Evolutionary conservation across 2,888 invertebrate genomes (phyloP), one percentile per base, ranked within the genome.

Genomic region (Oegoconia quadripuncta): DNA sequence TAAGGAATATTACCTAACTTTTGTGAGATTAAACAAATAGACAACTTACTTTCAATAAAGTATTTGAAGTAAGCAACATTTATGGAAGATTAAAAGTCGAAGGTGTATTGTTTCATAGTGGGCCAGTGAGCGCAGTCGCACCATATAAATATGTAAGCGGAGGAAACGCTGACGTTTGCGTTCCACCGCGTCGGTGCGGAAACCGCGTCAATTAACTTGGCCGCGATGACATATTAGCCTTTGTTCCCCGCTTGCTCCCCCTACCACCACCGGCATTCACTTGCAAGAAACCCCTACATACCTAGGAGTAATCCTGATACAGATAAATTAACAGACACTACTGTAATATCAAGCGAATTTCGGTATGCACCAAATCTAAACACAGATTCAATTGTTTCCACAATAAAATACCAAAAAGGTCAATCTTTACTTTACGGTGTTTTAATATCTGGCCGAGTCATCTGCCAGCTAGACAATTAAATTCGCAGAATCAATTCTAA

Each of bases 181-280:
- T 82, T 80, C 78, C 79, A 71, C 78, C 70, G 76, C 75, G 72
- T 71, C 70, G 74, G 70, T 74, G 63, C 86, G 86, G 86, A 86
- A 86, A 78, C 83, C 78, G 75, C 83, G 86, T 86, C 86, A 86
- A 86, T 87, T 87, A 86, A 83, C 79, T 81, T 74, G 73, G 69
- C 72, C 72, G 59, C 77, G 75, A 83, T 86, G 86, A 86, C 86
- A 84, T 84, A 87, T 87, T 83, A 82, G 78, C 80, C 81, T 83
- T 84, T 84, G 83, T 84, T 81, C 78, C 64, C 59, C 54, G 50
- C 52, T 57, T 52, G 53, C 59, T 54, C 50, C 61, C 55, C 57
- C 49, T 43, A 37, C 11, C 33, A 50, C 46, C 49, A 55, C 62
- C 63, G 64, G 63, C 66, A 73, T 75, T 73, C 66, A 71, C 68